These are phyloP conservation scores for Nysson spinosus DNA, from an alignment of 2,888 invertebrate species.

Conservation along the genomic window DNA sequence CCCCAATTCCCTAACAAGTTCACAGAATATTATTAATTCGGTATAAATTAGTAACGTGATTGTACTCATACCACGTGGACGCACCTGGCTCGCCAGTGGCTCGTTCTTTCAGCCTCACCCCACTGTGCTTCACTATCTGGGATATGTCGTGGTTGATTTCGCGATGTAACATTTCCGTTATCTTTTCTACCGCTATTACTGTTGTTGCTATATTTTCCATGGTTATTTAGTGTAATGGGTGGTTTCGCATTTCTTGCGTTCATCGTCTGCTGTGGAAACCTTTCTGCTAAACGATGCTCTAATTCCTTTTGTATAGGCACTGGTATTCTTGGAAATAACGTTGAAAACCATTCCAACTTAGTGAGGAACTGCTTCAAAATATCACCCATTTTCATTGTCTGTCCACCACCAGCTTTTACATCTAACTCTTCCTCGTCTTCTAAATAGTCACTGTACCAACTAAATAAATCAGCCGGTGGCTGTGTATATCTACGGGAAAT, in stretches of 20 bases:
- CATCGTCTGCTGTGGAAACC: slow-evolving; percentile 80
- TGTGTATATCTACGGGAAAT: slow-evolving; percentile 95
- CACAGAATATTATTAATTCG: slow-evolving; percentile 44
- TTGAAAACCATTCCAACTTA: slow-evolving; percentile 99
- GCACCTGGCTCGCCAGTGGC: slow-evolving; percentile 77
- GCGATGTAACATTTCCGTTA: slow-evolving; percentile 66
- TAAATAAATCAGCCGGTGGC: slow-evolving; percentile 95
- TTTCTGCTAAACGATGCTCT: slow-evolving; percentile 84
- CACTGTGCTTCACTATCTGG: slow-evolving; percentile 76
- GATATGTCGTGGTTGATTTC: slow-evolving; percentile 71
- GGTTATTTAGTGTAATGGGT: slow-evolving; percentile 74
- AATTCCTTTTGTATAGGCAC: slow-evolving; percentile 97
- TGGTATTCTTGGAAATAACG: slow-evolving; percentile 98
- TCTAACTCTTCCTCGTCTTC: slow-evolving; percentile 98
- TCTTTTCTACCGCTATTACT: slow-evolving; percentile 70
- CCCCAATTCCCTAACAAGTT: slow-evolving; percentile 50
- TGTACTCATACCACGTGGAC: slow-evolving; percentile 76
- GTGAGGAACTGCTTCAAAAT: slow-evolving; percentile 94
- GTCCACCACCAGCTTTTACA: slow-evolving; percentile 98
- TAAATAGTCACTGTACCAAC: slow-evolving; percentile 97
- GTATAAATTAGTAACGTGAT: slow-evolving; percentile 70
- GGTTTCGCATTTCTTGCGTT: slow-evolving; percentile 74
- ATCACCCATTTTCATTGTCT: slow-evolving; percentile 93
- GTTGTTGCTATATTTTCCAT: slow-evolving; percentile 70
- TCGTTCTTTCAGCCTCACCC: slow-evolving; percentile 77